Conservation (phyloP, 1,140 invertebrate genomes). For the Halesus radiatus region DNA sequence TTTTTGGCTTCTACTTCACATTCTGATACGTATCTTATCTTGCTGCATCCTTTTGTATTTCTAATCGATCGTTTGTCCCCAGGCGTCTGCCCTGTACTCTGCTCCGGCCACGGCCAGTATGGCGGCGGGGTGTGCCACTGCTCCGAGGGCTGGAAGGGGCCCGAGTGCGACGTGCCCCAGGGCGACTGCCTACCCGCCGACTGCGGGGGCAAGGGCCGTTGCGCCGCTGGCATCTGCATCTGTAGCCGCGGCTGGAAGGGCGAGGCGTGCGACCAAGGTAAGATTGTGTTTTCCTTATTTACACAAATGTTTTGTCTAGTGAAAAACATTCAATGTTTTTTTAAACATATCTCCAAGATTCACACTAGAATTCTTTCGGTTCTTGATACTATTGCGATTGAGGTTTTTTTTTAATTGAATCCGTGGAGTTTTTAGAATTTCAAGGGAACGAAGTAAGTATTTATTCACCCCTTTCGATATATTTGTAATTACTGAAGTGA, state of each 20-base stretch:
- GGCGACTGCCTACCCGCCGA: constrained; percentile 93
- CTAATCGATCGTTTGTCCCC: constrained; percentile 46
- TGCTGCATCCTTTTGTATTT: not conserved
- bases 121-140: constrained; percentile 96
- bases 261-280: constrained; percentile 86
- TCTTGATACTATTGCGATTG: too few species aligned
- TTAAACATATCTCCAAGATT: too few species aligned
- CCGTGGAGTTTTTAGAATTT: too few species aligned
- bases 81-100: constrained; percentile 96
- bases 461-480: too few species aligned
- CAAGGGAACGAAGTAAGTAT: too few species aligned
- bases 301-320: too few species aligned
- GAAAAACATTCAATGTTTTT: too few species aligned
- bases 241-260: constrained; percentile 94
- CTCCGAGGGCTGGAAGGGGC: constrained; percentile 96
- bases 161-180: constrained; percentile 94
- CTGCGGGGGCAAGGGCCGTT: constrained; percentile 92
- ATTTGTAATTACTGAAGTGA: too few species aligned
- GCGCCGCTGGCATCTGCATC: constrained; percentile 89
- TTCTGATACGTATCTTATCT: not conserved
- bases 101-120: constrained; percentile 96
- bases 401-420: too few species aligned
- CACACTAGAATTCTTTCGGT: too few species aligned
- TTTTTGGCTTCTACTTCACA: too few species aligned
- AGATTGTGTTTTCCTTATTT: constrained; percentile 59